These are phyloP conservation scores for Danaus melanippus DNA, from an alignment of 1,140 invertebrate genomes.

Conservation along the genomic window DNA sequence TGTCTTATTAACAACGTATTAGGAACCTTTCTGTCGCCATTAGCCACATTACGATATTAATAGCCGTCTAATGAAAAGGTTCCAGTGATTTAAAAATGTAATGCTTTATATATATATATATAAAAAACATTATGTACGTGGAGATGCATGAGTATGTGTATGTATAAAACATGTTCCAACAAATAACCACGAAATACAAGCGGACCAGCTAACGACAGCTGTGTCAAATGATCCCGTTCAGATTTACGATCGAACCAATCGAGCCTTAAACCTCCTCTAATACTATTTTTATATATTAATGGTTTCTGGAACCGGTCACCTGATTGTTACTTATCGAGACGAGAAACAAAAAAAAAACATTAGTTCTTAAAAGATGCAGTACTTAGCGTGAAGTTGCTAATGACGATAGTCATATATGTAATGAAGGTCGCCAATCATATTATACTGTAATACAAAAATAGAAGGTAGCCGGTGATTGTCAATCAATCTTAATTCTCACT, in stretches of 20 bases:
- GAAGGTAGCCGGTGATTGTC: too few relatives aligned
- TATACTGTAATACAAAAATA: too few relatives aligned
- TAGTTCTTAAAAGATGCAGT: background rate
- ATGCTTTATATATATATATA: conserved; percentile 1
- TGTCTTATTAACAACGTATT: conserved; percentile 45
- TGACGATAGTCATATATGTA: too few relatives aligned
- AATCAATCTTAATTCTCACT: too few relatives aligned
- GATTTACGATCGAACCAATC: conserved; percentile 22
- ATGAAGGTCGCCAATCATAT: too few relatives aligned
- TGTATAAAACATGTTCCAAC: too few relatives aligned
- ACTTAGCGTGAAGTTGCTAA: background rate
- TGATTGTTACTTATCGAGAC: too few relatives aligned
- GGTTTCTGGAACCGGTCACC: too few relatives aligned
- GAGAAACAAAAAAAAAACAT: background rate
- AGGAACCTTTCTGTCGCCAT: conserved; percentile 41
- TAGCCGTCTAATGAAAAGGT: conserved; percentile 31
- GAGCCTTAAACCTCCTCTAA: conserved; percentile 2
- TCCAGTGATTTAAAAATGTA: conserved; percentile 13
- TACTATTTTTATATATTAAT: too few relatives aligned
- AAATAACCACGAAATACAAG: too few relatives aligned
- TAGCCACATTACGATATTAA: conserved; percentile 46
- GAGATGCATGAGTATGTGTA: too few relatives aligned
- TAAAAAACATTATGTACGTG: too few relatives aligned
- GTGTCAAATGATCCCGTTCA: conserved; percentile 19
- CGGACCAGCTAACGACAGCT: conserved; percentile 11